Evolutionary conservation across 2,797 vertebrate genomes (phyloP), one percentile per base, ranked within the genome.

Genomic region (Amblyraja radiata): DNA sequence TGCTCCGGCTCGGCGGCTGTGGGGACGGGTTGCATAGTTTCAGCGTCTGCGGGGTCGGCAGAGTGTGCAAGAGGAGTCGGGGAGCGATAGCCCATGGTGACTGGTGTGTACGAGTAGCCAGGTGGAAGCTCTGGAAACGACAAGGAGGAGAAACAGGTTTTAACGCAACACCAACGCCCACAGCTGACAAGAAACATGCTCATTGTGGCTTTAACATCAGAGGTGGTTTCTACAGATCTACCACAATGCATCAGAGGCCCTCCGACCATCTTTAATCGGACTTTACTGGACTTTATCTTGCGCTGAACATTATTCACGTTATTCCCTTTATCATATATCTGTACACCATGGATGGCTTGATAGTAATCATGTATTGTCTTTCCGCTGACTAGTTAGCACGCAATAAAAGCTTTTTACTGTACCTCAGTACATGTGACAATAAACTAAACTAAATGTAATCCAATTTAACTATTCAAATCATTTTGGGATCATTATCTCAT

Each of bases 41-140:
- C 96, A 93, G 98, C 96, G 94, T 98, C 97, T 0, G 96, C 97
- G 54, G 97, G 97, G 95, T 98, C 97, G 28, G 97, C 97, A 54
- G 98, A 96, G 94, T 94, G 97, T 68, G 96, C 94, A 13, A 96
- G 96, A 93, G 97, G 95, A 93, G 97, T 96, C 13, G 97, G 95
- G 93, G 96, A 96, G 68, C 97, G 96, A 96, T 98, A 99, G 94
- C 96, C 97, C 95, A 97, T 95, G 94, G 95, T 65, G 65, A 97
- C 95, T 0, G 96, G 94, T 0, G 98, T 97, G 94, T 97, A 98
- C 93, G 96, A 95, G 94, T 97, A 98, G 94, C 97, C 97, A 39
- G 98, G 97, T 94, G 97, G 98, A 94, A 98, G 95, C 94, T 98
- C 98, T 99, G 95, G 0, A 92, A 91, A 94, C 93, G 94, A 39